phyloP scores from a whole-genome alignment of 2,113 vertebrate species.

The Pipra filicauda region DNA sequence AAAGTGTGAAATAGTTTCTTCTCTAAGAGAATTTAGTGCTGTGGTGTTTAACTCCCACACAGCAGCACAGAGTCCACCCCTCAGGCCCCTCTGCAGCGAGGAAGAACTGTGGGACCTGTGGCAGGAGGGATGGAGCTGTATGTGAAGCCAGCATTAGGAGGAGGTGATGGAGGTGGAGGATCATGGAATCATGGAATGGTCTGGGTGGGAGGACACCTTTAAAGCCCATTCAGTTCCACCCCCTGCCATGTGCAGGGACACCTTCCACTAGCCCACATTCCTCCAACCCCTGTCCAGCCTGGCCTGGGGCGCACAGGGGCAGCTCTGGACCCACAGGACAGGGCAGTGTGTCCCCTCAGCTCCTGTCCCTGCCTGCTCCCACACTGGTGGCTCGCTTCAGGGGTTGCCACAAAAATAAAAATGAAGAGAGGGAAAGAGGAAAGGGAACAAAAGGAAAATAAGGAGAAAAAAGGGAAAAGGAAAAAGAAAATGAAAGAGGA shows the following conservation, averaged over 20 bases:
- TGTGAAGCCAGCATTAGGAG: fast-evolving
- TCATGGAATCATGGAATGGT: background rate
- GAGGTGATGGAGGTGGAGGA: background rate
- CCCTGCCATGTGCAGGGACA: background rate
- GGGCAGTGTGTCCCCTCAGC: background rate
- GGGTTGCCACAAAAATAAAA: background rate
- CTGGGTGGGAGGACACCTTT: background rate
- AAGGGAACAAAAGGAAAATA: background rate
- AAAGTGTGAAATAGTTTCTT: background rate
- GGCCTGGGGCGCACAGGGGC: background rate
- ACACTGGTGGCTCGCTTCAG: background rate
- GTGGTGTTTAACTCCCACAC: background rate
- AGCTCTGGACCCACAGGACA: background rate
- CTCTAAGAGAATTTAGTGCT: background rate
- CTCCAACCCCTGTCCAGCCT: background rate
- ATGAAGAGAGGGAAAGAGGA: background rate
- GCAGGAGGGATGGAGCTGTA: background rate
- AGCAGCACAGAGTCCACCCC: background rate
- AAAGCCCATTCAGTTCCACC: background rate
- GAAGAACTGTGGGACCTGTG: background rate
- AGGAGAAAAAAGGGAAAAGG: background rate
- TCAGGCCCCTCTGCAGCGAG: background rate
- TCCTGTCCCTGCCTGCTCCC: background rate
- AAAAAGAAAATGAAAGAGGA: background rate
- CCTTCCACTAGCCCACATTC: fast-evolving